Evolutionary conservation across 2,797 vertebrate species (phyloP).

Genomic region (Xenops minutus): DNA sequence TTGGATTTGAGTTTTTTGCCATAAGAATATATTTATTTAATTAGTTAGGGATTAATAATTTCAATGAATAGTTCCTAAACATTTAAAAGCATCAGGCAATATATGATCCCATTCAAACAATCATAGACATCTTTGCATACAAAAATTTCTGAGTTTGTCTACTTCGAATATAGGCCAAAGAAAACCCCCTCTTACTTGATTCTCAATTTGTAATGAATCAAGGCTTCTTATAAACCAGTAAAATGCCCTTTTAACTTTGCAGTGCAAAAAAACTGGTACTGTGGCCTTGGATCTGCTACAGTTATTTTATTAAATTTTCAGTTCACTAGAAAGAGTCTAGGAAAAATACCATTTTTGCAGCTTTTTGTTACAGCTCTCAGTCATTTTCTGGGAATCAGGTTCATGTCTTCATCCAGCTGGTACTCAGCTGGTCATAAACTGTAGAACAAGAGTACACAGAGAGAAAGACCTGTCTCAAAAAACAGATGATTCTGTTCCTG

Average conservation of each 20-base stretch:
- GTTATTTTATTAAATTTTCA: slow-evolving; percentile 2
- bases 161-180: neutral
- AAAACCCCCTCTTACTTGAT: neutral
- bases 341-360: neutral
- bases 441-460: neutral
- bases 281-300: neutral
- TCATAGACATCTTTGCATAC: neutral
- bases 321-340: neutral
- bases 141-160: neutral
- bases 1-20: neutral
- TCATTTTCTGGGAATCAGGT: neutral
- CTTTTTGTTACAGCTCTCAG: neutral
- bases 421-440: neutral
- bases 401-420: neutral
- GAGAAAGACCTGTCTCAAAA: neutral
- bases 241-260: neutral
- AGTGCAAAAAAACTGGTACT: neutral
- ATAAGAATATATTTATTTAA: neutral
- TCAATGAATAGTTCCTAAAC: neutral
- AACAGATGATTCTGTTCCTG: neutral
- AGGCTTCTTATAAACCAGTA: neutral
- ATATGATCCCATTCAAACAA: neutral
- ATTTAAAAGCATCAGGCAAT: neutral
- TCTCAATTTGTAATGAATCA: neutral
- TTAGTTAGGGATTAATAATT: neutral